Evolutionary conservation across 2,888 invertebrate genomes (phyloP).

Genomic region (Diplolepis rosae): DNA sequence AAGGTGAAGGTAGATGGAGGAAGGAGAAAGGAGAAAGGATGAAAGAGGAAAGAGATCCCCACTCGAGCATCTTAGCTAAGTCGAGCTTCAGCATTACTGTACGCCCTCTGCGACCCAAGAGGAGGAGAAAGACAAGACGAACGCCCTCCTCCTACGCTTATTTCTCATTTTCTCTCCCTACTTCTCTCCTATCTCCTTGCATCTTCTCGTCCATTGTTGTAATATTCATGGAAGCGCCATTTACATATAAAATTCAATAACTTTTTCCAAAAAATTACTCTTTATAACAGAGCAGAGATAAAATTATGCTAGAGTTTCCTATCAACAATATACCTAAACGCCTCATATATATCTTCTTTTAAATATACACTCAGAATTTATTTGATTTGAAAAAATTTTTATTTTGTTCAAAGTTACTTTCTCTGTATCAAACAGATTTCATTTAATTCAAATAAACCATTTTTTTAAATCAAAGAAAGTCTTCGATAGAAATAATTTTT

Average conservation of each 20-base stretch:
- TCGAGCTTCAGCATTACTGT: slow-evolving; percentile 67
- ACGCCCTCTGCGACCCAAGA: slow-evolving; percentile 69
- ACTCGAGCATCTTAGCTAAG: slow-evolving; percentile 57
- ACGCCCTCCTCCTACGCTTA: slow-evolving; percentile 60
- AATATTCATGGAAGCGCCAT: not conserved
- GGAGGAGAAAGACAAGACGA: slow-evolving; percentile 72
- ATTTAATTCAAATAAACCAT: too few species aligned
- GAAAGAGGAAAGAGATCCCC: slow-evolving; percentile 57
- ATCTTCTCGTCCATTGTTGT: not conserved
- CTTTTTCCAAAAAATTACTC: not conserved
- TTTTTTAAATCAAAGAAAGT: too few species aligned
- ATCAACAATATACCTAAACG: too few species aligned
- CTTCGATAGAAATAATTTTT: too few species aligned
- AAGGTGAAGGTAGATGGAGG: slow-evolving; percentile 34
- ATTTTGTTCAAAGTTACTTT: too few species aligned
- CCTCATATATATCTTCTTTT: too few species aligned
- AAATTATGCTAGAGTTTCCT: not conserved
- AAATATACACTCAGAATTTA: too few species aligned
- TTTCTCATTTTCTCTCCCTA: slow-evolving; percentile 34
- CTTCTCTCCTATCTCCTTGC: slow-evolving; percentile 29
- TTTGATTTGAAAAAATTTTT: too few species aligned
- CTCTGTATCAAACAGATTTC: too few species aligned
- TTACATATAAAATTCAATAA: slow-evolving; percentile 1
- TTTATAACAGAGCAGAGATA: not conserved
- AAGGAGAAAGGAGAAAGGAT: slow-evolving; percentile 44